phyloP scores from a whole-genome alignment of 2,113 vertebrate genomes.

The Typhlomys cinereus region DNA sequence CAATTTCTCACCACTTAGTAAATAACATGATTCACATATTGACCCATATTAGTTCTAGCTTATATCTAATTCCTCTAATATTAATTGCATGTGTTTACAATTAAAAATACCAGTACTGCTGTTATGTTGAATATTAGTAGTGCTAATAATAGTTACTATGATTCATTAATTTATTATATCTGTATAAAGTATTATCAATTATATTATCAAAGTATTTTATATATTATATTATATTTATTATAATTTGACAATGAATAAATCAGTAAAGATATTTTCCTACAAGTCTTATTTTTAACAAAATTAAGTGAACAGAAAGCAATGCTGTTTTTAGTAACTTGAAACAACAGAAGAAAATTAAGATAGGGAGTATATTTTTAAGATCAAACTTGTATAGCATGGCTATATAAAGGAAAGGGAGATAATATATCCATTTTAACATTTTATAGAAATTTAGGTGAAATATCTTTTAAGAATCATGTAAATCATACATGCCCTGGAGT shows the following conservation, averaged over 20 bases:
- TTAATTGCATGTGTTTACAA: neutral
- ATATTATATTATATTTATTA: no score
- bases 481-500: accelerated
- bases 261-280: neutral
- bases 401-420: neutral
- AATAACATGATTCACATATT: neutral
- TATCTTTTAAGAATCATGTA: neutral
- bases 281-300: neutral
- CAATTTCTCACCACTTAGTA: neutral
- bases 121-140: neutral
- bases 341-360: neutral
- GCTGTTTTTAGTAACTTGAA: neutral
- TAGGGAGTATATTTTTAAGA: neutral
- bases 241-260: neutral
- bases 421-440: neutral
- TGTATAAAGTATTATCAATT: no score
- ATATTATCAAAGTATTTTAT: no score
- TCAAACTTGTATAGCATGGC: no score
- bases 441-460: neutral
- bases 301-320: neutral
- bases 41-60: neutral
- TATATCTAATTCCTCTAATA: neutral
- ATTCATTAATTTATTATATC: neutral
- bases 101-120: neutral
- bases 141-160: neutral